These are phyloP conservation scores for Wiebesia pumilae DNA, from an alignment of 1,140 invertebrate genomes.

Conservation along the genomic window DNA sequence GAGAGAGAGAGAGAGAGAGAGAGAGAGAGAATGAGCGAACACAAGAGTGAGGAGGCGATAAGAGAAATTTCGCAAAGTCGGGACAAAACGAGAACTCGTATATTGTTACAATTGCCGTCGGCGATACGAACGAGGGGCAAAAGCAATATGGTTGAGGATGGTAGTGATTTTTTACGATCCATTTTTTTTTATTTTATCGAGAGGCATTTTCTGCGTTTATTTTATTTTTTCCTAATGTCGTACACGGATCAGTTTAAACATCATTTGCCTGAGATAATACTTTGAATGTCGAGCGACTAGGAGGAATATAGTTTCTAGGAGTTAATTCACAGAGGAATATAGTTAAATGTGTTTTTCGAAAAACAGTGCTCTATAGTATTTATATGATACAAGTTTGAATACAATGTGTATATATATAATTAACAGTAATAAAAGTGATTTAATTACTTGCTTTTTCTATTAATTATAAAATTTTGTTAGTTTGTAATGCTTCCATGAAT, in stretches of 20 bases:
- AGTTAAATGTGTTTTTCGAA: too few species aligned
- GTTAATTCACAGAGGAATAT: too few species aligned
- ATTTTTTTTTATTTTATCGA: conserved; percentile 49
- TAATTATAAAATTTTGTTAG: too few species aligned
- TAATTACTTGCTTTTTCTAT: too few species aligned
- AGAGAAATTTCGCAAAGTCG: conserved; percentile 45
- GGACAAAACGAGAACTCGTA: conserved; percentile 33
- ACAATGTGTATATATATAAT: too few species aligned
- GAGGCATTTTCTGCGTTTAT: conserved; percentile 33
- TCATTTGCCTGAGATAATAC: neutral
- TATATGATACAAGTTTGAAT: too few species aligned
- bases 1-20: neutral
- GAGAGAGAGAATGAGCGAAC: too few species aligned
- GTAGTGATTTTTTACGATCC: conserved; percentile 46
- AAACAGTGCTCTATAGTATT: too few species aligned
- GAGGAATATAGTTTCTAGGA: too few species aligned
- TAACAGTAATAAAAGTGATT: too few species aligned
- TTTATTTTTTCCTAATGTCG: conserved; percentile 19
- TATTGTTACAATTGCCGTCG: conserved; percentile 31
- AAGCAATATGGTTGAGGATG: conserved; percentile 26
- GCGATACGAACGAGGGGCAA: conserved; percentile 10
- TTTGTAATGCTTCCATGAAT: neutral
- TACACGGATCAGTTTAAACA: conserved; percentile 20
- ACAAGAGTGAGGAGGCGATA: too few species aligned
- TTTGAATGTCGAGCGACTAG: neutral